Evolutionary conservation across 2,113 vertebrate species (phyloP), one percentile per base, ranked within the genome.

Genomic region (Camarhynchus parvulus): DNA sequence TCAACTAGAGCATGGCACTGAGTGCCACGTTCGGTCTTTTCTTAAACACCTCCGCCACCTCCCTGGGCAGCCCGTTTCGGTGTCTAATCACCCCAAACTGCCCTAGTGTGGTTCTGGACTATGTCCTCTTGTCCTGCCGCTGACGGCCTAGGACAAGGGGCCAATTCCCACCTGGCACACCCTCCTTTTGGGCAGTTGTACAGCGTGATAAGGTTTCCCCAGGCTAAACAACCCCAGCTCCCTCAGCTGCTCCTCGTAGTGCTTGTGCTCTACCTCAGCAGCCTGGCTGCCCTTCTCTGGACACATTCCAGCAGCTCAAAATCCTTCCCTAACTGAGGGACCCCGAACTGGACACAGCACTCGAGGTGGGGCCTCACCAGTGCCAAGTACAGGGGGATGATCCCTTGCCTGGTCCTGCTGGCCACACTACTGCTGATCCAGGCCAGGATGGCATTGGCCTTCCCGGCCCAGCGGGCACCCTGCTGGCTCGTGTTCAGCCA

Each of bases 131-230:
- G 35, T 64, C 25, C 42, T 49, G 66, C 15, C 30, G 10, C 13
- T 21, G 49, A 10, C 4, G 55, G 49, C 41, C 15, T 21, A 49
- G 41, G 13, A 70, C 4, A 47, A 63, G 56, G 27, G 20, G 19
- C 30, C 13, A 1, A 23, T 46, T 28, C n/a, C 23, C 64, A 16
- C 10, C 28, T 7, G 64, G 74, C 19, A 11, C 47, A 19, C 4
- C 7, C 5, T n/a, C 30, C 41, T 62, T 47, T 39, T 39, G 12
- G 53, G 15, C 5, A 5, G 19, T 9, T 35, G 19, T n/a, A 20
- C 2, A 61, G 44, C 28, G 8, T 0, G 2, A 24, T 24, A 17
- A 4, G 41, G n/a, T 1, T 2, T 33, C 39, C 4, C n/a, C n/a
- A 41, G 49, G 56, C 15, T n/a, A 9, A n/a, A 46, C 64, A 62